Base-by-base conservation (phyloP, 64 coral and sea anemone genomes). In the Stichodactyla mertensii region DNA sequence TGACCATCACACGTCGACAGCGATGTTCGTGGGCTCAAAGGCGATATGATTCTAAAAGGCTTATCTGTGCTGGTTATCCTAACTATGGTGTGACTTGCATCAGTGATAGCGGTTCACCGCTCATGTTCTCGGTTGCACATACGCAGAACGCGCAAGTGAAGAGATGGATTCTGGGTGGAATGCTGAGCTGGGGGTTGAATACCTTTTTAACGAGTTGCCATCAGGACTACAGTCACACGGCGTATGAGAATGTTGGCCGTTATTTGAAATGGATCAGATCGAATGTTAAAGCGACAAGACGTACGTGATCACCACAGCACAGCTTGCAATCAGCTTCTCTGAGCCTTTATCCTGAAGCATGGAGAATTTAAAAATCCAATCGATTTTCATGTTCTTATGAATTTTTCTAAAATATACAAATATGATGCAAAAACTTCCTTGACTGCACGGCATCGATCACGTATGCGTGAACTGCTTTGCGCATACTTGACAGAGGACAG, bases 121-220 rank as follows among this genome's bases (percentile, higher is more conserved):
- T 98, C 7, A 94, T 98, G 92, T 98, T 98, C n/a, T 51, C 89
- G 4, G 85, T 93, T 2, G 77, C 79, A 8, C 91, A 92, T 52
- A 77, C 31, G 27, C 57, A 59, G 20, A 54, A 62, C 13, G 84
- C 58, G 16, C 54, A 64, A 22, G 66, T 87, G 0, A 89, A 78
- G 13, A 92, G 86, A 53, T 97, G 94, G 94, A 87, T 97, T 1
- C 84, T 98, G 57, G 92, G 95, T 19, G 95, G 95, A 0, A 84
- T 98, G 56, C 70, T 92, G 53, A 98, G 95, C 74, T 98, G 95
- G 95, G 95, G 95, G 23, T 27, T 92, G 51, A 94, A 92, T 55
- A 87, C 88, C 15, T 85, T 98, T 54, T 27, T 80, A 4, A 16
- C 27, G 1, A 84, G 92, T 16, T 94, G 92, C 82, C 86, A 98